Conservation (phyloP, 2,797 vertebrate species). For the Neolamprologus multifasciatus region DNA sequence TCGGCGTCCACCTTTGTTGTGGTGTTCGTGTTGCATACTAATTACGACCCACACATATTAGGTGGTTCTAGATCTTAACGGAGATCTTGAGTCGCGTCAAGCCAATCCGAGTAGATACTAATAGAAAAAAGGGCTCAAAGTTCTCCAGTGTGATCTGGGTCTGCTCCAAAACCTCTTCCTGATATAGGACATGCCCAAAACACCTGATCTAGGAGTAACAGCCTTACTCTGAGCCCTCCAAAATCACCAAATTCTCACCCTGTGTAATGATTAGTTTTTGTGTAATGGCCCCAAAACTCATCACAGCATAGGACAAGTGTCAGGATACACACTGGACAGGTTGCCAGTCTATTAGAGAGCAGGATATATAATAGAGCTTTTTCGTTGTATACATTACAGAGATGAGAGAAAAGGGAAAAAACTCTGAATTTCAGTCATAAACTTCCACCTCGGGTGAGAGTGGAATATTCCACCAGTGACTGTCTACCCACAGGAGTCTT, state of each 20-base stretch:
- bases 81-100: neutral
- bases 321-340: neutral
- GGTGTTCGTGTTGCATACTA: neutral
- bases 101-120: rapidly evolving
- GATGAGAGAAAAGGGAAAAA: neutral
- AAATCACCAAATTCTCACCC: neutral
- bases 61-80: rapidly evolving
- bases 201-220: neutral
- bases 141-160: neutral
- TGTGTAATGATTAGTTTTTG: neutral
- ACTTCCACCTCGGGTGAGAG: neutral
- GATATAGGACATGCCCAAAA: neutral
- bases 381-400: neutral
- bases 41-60: neutral
- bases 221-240: rapidly evolving
- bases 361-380: neutral
- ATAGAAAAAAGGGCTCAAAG: neutral
- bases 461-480: neutral
- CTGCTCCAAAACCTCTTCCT: neutral
- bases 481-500: neutral
- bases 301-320: neutral
- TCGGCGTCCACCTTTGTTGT: neutral
- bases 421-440: neutral
- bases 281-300: neutral
- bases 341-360: neutral